Percentiles rank a stretch among this genome's conserved stretches.
These are phyloP conservation scores for Mionectes olivaceus DNA, from an alignment of 2,797 vertebrate species.

Conservation along the genomic window DNA sequence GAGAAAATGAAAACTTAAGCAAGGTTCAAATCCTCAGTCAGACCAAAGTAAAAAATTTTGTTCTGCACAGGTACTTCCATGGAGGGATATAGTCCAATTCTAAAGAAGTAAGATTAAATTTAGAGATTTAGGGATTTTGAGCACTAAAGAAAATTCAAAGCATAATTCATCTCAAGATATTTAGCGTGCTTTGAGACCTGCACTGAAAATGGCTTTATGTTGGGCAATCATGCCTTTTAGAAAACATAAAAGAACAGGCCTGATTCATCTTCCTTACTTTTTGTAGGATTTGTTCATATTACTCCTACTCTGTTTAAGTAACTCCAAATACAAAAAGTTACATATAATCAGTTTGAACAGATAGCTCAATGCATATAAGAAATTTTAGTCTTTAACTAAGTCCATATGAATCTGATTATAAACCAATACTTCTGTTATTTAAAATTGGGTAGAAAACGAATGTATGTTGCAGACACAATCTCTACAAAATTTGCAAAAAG, in stretches of 20 bases:
- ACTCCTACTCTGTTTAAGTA: not conserved
- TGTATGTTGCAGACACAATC: not conserved
- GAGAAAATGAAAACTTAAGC: not conserved
- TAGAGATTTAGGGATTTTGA: not conserved
- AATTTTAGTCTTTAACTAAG: not conserved
- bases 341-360: not conserved
- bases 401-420: not conserved
- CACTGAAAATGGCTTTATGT: not conserved
- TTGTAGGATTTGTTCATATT: not conserved
- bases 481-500: not conserved
- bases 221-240: not conserved
- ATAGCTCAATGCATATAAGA: not conserved
- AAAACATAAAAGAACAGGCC: not conserved
- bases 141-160: not conserved
- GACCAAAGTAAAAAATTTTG: not conserved
- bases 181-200: not conserved
- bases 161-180: not conserved
- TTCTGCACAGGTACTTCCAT: not conserved
- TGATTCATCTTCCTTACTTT: not conserved
- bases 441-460: not conserved
- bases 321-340: not conserved
- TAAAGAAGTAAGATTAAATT: not conserved
- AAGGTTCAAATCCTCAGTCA: not conserved
- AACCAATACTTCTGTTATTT: not conserved
- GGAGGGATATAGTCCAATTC: not conserved